Base-by-base conservation (phyloP, 2,888 invertebrate species). In the Bursaphelenchus okinawaensis region DNA sequence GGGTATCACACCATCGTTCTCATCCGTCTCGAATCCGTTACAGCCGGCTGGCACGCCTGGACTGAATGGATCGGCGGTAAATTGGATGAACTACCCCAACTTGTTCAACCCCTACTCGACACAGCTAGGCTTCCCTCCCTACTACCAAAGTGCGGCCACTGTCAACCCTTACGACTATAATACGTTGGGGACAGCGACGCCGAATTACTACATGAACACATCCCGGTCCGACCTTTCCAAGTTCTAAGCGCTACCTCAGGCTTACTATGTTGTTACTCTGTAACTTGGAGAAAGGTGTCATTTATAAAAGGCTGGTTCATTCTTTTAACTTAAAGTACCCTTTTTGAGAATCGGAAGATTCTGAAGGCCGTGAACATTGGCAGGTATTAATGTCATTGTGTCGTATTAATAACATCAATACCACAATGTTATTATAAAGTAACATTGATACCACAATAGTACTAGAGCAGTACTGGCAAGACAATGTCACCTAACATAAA, bases 181-280 rank as follows among this genome's bases (percentile, higher is more conserved):
- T 27, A 51, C 19, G 9, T 23, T 26, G 24, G 54, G 24, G 24
- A 23, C 60, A n/a, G 31, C 50, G 22, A 19, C 57, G 16, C 57
- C 57, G 51, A 26, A 59, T n/a, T 50, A 59, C 60, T 59, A 51
- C 51, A 59, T 59, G 60, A 59, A 59, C 27, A 56, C 27, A 26
- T 26, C 57, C 26, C 57, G 57, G 20, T 23, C 57, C 16, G 57
- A 56, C 19, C 57, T 56, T 24, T 24, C 20, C 22, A 59, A 59
- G 24, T 59, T 59, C 51, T 40, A n/a, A 40, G n/a, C n/a, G n/a
- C n/a, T 40, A 40, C 40, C 40, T 40, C 40, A 40, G 40, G 40
- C 40, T n/a, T n/a, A n/a, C n/a, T n/a, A n/a, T n/a, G n/a, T n/a
- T n/a, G n/a, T n/a, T n/a, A n/a, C n/a, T n/a, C n/a, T n/a, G n/a